Conservation (phyloP, 2,113 vertebrate genomes). For the Crotalus viridis region DNA sequence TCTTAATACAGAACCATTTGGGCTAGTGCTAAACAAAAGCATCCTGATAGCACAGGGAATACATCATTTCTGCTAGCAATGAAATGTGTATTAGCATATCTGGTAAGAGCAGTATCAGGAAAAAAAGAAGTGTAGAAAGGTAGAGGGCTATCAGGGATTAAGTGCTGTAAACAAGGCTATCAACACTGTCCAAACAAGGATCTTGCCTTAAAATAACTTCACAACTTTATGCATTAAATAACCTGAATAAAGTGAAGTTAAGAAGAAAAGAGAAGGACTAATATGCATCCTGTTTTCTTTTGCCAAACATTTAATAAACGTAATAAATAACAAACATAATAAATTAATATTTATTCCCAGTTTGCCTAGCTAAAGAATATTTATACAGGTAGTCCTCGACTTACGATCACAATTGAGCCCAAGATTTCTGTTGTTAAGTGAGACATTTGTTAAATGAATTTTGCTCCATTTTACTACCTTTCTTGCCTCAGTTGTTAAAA, state of each 20-base stretch:
- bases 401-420: no score
- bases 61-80: constrained; percentile 19
- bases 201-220: background rate
- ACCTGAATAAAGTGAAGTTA: background rate
- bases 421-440: no score
- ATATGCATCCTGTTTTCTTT: background rate
- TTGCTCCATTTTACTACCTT: no score
- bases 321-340: background rate
- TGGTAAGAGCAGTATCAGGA: background rate
- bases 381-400: background rate
- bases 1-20: constrained; percentile 20
- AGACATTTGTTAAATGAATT: no score
- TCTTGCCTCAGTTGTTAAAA: no score
- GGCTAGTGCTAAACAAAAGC: background rate
- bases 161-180: background rate
- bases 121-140: constrained; percentile 30
- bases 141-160: background rate
- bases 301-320: background rate
- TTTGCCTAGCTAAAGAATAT: background rate
- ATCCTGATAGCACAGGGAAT: constrained; percentile 13
- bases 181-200: background rate
- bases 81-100: constrained; percentile 53
- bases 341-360: background rate
- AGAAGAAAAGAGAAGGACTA: background rate
- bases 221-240: background rate